Evolutionary conservation across 2,113 vertebrate species (phyloP).

Genomic region (Pholis gunnellus): DNA sequence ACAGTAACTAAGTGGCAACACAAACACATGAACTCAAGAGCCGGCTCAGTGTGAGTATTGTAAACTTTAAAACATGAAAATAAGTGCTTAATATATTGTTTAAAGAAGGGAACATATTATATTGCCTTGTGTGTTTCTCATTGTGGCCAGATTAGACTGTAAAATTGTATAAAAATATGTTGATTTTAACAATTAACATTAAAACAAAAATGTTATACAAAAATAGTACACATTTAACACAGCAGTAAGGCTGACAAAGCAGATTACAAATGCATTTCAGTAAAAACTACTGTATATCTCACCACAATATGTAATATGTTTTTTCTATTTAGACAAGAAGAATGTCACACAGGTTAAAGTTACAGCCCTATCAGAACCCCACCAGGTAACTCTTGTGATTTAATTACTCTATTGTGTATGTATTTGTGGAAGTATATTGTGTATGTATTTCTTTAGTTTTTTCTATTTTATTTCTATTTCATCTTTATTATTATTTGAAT

Average conservation of each 20-base stretch:
- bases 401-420: background rate
- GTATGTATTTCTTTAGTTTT: background rate
- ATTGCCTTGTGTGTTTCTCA: background rate
- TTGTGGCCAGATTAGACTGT: background rate
- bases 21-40: conserved; percentile 68
- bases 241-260: background rate
- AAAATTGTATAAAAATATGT: background rate
- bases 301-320: background rate
- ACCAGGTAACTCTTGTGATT: conserved; percentile 51
- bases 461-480: background rate
- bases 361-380: conserved; percentile 35
- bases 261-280: background rate
- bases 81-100: background rate
- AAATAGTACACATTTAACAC: background rate
- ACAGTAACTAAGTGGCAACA: conserved; percentile 77
- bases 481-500: background rate
- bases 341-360: conserved; percentile 57
- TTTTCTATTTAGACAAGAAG: conserved; percentile 36
- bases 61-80: background rate
- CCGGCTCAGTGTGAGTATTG: conserved; percentile 52
- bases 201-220: background rate
- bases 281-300: background rate
- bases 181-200: background rate
- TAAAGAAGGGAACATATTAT: background rate
- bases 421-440: too few species aligned